phyloP scores from a whole-genome alignment of 2,888 invertebrate species.

The Lycia hirtaria region DNA sequence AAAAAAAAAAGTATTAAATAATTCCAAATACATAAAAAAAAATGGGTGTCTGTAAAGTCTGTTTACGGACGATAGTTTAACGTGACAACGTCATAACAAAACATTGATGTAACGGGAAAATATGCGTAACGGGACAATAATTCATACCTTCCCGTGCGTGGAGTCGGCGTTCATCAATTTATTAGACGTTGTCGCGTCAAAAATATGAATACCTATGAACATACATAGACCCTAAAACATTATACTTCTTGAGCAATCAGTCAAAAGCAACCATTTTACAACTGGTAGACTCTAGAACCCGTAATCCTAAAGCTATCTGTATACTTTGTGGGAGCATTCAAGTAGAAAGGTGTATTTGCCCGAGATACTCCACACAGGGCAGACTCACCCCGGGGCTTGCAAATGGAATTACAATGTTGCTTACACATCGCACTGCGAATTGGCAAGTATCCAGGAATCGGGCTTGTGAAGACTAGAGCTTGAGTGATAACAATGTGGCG shows the following conservation, averaged over 20 bases:
- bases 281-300: slow-evolving; percentile 10
- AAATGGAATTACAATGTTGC: slow-evolving; percentile 33
- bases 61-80: too few species aligned
- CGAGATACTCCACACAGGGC: slow-evolving; percentile 12
- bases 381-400: slow-evolving; percentile 21
- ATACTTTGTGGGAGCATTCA: slow-evolving; percentile 25
- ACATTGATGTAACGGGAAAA: too few species aligned
- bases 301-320: slow-evolving; percentile 6
- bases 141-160: too few species aligned
- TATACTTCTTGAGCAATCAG: neutral
- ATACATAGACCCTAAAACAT: neutral
- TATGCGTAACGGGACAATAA: too few species aligned
- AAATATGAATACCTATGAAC: neutral
- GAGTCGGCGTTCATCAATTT: too few species aligned
- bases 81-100: too few species aligned
- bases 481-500: slow-evolving; percentile 18
- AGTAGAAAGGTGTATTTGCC: slow-evolving; percentile 27
- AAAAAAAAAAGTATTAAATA: too few species aligned
- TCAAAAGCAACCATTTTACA: slow-evolving; percentile 8
- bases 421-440: slow-evolving; percentile 22
- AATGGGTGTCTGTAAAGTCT: too few species aligned
- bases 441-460: slow-evolving; percentile 26
- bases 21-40: too few species aligned
- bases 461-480: slow-evolving; percentile 15
- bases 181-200: too few species aligned